phyloP scores from a whole-genome alignment of 2,113 vertebrate species.

The Oncorhynchus tshawytscha region DNA sequence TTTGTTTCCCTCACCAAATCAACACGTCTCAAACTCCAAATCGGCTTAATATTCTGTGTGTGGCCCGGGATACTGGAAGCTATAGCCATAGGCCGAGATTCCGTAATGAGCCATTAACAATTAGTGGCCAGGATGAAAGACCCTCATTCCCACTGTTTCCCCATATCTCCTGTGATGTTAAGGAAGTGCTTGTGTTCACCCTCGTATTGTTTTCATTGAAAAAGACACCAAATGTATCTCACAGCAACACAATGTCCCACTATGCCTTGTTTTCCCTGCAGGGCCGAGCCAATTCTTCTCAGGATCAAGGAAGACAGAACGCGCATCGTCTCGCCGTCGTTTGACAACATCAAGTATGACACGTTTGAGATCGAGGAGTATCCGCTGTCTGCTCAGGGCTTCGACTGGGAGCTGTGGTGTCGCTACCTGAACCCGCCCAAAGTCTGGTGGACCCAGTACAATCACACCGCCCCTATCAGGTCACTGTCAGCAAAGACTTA shows the following conservation, averaged over 20 bases:
- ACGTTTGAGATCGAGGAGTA: constrained; percentile 46
- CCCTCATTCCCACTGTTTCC: not conserved
- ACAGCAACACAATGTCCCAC: not conserved
- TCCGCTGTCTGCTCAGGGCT: constrained; percentile 91
- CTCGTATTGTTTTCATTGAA: not conserved
- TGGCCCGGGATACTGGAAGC: not conserved
- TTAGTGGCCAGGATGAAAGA: constrained; percentile 62
- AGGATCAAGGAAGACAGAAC: constrained; percentile 66
- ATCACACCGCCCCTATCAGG: constrained; percentile 93
- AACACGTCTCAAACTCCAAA: too few relatives aligned
- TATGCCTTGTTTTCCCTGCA: not conserved
- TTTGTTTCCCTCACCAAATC: not conserved
- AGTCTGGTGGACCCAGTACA: constrained; percentile 91
- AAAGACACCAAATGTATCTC: not conserved
- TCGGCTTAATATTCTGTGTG: not conserved
- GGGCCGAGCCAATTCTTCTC: constrained; percentile 69
- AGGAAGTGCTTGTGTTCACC: not conserved
- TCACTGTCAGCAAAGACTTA: constrained; percentile 40
- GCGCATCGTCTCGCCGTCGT: constrained; percentile 65
- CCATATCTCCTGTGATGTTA: not conserved
- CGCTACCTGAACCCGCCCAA: constrained; percentile 94
- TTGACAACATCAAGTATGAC: constrained; percentile 65
- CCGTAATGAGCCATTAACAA: not conserved
- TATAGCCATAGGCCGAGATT: not conserved
- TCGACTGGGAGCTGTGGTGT: constrained; percentile 98